Base-by-base conservation (phyloP, 2,113 vertebrate species). In the Alces alces region DNA sequence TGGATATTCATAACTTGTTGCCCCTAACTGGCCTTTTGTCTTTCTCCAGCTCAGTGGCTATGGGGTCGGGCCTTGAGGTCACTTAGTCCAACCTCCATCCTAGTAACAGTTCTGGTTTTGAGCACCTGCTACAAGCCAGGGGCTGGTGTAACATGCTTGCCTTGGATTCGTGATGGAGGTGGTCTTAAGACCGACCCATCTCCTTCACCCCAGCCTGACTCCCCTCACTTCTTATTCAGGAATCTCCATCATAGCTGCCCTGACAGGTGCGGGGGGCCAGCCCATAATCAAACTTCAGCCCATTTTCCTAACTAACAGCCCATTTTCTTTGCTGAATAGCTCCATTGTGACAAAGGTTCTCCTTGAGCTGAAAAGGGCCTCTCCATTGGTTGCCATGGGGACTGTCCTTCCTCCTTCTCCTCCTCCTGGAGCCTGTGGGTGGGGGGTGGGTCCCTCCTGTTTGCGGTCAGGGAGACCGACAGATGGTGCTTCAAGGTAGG, bases 1-100 rank as follows among this genome's bases (percentile, higher is more conserved):
- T 97, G 95, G 92, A 96, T 98, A 95, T 96, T 96, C 70, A 94
- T 94, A 95, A 97, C 96, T 95, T 97, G 97, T 98, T 95, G 96
- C 95, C 55, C n/a, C 30, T n/a, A 14, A 76, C 36, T 57, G 85
- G 50, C 90, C 94, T 89, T 91, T 96, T 55, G 16, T 93, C 76
- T 93, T 66, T 80, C 76, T 89, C 85, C 73, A 61, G 57, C 23
- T 36, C 70, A 4, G 54, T 84, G 93, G 82, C 91, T n/a, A 58
- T 25, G 5, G 50, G 70, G 2, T 4, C 7, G n/a, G n/a, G 50
- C 58, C 43, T 15, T 39, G 1, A 95, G 92, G 58, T 80, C 91
- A 36, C 94, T 60, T 43, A 8, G 39, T 33, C 61, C 50, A 84
- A 30, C 57, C 86, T 79, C 36, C 36, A 60, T 61, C 54, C 43